phyloP scores from a whole-genome alignment of 1,140 invertebrate genomes.

The Ooceraea biroi region DNA sequence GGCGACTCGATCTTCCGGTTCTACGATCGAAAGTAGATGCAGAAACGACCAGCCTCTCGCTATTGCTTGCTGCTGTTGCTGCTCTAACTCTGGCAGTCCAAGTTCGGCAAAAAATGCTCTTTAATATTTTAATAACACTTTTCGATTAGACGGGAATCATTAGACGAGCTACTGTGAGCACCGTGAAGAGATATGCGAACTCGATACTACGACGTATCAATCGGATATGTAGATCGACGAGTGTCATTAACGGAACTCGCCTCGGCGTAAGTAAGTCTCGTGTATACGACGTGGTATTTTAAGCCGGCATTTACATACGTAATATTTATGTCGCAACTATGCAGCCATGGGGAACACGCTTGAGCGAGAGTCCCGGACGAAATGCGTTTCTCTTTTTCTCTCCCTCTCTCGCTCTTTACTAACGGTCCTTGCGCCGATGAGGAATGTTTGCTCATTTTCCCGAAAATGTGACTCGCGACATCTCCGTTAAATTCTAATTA shows the following conservation, averaged over 20 bases:
- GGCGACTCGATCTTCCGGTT: constrained; percentile 79
- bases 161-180: constrained; percentile 12
- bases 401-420: background rate
- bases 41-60: constrained; percentile 34
- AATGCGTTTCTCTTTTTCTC: background rate
- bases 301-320: constrained; percentile 27
- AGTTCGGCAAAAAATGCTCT: background rate
- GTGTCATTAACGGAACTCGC: constrained; percentile 32
- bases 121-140: constrained; percentile 48
- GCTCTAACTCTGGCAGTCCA: background rate
- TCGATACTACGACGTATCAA: constrained; percentile 22
- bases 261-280: background rate
- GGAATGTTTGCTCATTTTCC: background rate
- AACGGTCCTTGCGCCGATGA: background rate
- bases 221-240: constrained; percentile 43
- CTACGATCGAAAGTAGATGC: constrained; percentile 76
- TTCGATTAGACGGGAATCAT: constrained; percentile 32
- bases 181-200: background rate
- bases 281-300: constrained; percentile 26
- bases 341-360: background rate
- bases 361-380: background rate
- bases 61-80: too few relatives aligned
- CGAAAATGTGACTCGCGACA: background rate
- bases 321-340: constrained; percentile 40
- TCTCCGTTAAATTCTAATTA: constrained; percentile 8